Evolutionary conservation across 2,797 vertebrate genomes (phyloP), one percentile per base, ranked within the genome.

Genomic region (Limnodromus scolopaceus): DNA sequence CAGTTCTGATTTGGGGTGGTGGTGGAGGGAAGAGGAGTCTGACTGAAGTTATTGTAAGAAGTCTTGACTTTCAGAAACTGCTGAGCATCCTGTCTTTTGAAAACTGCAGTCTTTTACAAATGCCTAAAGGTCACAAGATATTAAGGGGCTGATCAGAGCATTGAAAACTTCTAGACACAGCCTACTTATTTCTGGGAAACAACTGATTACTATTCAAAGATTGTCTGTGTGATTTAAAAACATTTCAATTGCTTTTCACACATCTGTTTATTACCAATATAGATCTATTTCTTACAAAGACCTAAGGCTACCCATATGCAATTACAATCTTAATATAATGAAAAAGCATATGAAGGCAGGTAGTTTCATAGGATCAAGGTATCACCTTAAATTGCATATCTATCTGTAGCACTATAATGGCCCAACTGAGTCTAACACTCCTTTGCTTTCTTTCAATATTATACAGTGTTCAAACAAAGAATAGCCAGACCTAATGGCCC

Each of bases 401-500:
- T 70, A 77, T 39, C 75, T 85, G 24, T 53, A 77, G 89, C 25
- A 91, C 32, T 53, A 65, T 92, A 94, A 96, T 48, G 65, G 41
- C 57, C 45, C 72, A 80, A 53, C 61, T 54, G 89, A 72, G 68
- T 74, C 58, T 76, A 90, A 95, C 74, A 90, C 22, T 70, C 79
- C 66, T 90, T 93, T 96, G 93, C 82, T 96, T 96, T 94, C 93
- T 92, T 95, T 93, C 92, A 90, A 70, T 92, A 92, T 96, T 96
- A 94, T 71, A 95, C 79, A 93, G 92, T 90, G 96, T 43, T 95
- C 80, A 88, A 94, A 97, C 81, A 95, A 97, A 97, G 97, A 97
- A 97, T 60, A 98, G 91, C 76, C 72, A 89, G 83, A 86, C 84
- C 94, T 98, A 98, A 98, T 98, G 97, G 97, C 16, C 96, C 97